Base-by-base conservation (phyloP, 2,888 invertebrate species). In the Agonum fuliginosum region DNA sequence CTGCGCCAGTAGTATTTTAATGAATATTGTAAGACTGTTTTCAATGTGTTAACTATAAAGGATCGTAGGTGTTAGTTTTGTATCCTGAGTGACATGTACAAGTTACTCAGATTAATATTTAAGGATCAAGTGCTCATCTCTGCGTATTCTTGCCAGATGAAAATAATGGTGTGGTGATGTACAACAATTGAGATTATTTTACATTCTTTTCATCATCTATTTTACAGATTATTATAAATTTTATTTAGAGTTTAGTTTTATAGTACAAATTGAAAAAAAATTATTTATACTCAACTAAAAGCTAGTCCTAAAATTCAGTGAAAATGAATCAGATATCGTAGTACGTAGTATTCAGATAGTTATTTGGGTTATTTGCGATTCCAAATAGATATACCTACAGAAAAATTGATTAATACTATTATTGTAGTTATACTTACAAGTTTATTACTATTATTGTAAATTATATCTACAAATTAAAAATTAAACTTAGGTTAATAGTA, bases 11-110 rank as follows among this genome's bases (percentile, higher is more conserved):
- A 77, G 77, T 67, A 41, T 43, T 34, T 75, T 67, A 65, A 75
- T 58, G 20, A 72, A 58, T 75, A 75, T 73, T 77, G 77, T 77
- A 77, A 77, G 77, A 77, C 77, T 77, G 77, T 77, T 77, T 77
- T 77, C 77, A 70, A 77, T 77, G 77, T 77, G 51, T 69, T 77
- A 69, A 75, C 34, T 75, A 67, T 75, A 75, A 37, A 48, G 75
- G 75, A 75, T 51, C 43, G 76, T 77, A 58, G 58, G 24, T 69
- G 69, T 58, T 76, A 77, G 70, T 69, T 77, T 77, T 77, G 77
- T 77, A 77, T 77, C 24, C 20, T 34, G 71, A 54, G 51, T 51
- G 14, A 71, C 20, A 19, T 71, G 34, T 71, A 71, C 24, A 51
- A 48, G 51, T 54, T 54, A 30, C 30, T 71, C 48, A 20, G 34